These are phyloP conservation scores for Argyresthia albistria DNA, from an alignment of 2,888 invertebrate genomes.

Conservation along the genomic window DNA sequence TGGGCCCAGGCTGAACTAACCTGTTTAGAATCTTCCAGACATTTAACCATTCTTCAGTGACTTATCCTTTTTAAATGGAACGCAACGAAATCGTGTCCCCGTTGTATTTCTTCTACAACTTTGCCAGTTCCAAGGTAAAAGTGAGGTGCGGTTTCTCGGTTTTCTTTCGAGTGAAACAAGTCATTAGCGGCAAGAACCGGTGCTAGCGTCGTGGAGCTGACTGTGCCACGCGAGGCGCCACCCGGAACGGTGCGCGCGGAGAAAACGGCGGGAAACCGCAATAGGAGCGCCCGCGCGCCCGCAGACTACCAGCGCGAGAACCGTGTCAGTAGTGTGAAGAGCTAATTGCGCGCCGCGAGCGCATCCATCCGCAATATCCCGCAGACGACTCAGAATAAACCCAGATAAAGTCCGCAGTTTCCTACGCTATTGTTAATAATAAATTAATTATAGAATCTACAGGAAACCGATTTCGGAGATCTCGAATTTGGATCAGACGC, in stretches of 20 bases:
- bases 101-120: neutral
- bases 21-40: too few species aligned
- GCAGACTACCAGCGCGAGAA: conserved; percentile 43
- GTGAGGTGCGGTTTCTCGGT: neutral
- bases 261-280: conserved; percentile 71
- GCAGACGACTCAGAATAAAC: conserved; percentile 15
- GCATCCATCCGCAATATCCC: conserved; percentile 28
- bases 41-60: too few species aligned
- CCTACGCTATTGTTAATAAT: conserved; percentile 67
- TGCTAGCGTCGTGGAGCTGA: conserved; percentile 12
- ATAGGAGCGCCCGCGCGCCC: conserved; percentile 33
- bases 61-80: too few species aligned
- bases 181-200: conserved; percentile 47
- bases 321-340: conserved; percentile 72
- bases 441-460: conserved; percentile 69
- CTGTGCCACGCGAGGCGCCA: conserved; percentile 45
- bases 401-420: conserved; percentile 66
- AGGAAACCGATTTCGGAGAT: conserved; percentile 71
- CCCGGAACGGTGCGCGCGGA: conserved; percentile 65
- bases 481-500: conserved; percentile 58
- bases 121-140: neutral
- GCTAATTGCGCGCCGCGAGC: conserved; percentile 53
- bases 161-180: conserved; percentile 33
- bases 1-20: too few species aligned
- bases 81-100: too few species aligned